Evolutionary conservation across 2,888 invertebrate genomes (phyloP).

Genomic region (Platycnemis pennipes): DNA sequence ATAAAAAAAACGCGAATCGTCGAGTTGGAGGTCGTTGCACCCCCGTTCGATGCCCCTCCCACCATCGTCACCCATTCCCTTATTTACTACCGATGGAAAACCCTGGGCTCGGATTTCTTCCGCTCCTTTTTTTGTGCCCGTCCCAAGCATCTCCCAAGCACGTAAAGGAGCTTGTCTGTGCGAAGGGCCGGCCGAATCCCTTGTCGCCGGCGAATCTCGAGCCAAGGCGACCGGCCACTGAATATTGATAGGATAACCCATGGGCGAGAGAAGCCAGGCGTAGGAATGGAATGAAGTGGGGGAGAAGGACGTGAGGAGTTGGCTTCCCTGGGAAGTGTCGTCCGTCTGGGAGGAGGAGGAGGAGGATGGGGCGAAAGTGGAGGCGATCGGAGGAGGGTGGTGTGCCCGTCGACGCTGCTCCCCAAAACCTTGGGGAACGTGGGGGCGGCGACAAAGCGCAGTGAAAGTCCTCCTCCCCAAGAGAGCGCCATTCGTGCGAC

Average conservation of each 20-base stretch:
- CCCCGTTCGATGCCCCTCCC: not conserved
- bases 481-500: not conserved
- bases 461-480: not conserved
- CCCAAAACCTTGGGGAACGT: not conserved
- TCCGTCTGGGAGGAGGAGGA: not conserved
- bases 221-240: constrained; percentile 27
- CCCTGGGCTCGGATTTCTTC: constrained; percentile 12
- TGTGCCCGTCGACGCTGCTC: not conserved
- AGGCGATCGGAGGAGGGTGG: not conserved
- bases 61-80: not conserved
- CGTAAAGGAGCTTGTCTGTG: not conserved
- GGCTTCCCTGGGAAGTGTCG: not conserved
- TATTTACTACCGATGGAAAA: constrained; percentile 5
- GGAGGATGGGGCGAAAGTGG: not conserved
- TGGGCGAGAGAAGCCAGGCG: constrained; percentile 2
- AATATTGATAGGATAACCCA: constrained; percentile 57
- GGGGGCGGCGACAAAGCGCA: not conserved
- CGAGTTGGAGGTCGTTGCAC: not conserved
- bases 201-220: constrained; percentile 53
- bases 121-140: not conserved
- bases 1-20: not conserved
- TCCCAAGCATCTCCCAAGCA: not conserved
- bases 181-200: constrained; percentile 40
- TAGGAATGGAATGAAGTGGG: not conserved
- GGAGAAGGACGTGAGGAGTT: not conserved